These are phyloP conservation scores for Siniperca chuatsi DNA, from an alignment of 2,113 vertebrate genomes.

Conservation along the genomic window DNA sequence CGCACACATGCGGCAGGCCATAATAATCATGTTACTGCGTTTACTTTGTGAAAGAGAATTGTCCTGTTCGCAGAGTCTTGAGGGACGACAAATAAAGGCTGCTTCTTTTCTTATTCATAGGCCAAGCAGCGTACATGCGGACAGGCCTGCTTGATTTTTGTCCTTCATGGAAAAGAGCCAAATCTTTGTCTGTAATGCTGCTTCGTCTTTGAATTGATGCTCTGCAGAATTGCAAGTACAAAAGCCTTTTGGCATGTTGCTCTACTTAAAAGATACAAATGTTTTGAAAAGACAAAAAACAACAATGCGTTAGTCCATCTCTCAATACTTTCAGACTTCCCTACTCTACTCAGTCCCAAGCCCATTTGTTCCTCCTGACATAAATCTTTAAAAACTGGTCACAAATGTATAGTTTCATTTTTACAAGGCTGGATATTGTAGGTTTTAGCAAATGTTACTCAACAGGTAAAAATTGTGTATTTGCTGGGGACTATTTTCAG, in stretches of 20 bases:
- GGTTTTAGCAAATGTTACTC: too few relatives aligned
- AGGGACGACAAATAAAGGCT: conserved; percentile 56
- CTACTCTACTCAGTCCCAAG: neutral
- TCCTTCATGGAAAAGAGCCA: conserved; percentile 33
- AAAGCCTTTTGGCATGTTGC: conserved; percentile 12
- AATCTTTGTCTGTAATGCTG: conserved; percentile 20
- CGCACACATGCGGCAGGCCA: conserved; percentile 61
- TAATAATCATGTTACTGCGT: conserved; percentile 73
- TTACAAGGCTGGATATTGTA: too few relatives aligned
- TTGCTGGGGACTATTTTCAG: conserved; percentile 4
- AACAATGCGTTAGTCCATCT: conserved; percentile 1
- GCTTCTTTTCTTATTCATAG: conserved; percentile 49
- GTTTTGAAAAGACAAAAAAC: neutral
- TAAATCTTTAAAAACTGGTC: conserved; percentile 2
- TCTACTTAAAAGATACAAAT: conserved; percentile 20
- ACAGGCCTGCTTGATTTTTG: conserved; percentile 18
- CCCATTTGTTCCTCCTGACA: conserved; percentile 28
- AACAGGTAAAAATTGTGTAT: neutral
- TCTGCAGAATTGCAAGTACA: conserved; percentile 9
- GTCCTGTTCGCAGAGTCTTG: conserved; percentile 56
- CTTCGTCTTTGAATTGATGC: conserved; percentile 45
- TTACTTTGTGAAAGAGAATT: conserved; percentile 65
- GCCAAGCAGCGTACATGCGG: conserved; percentile 14
- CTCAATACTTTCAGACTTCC: conserved; percentile 4
- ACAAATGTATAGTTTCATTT: neutral